These are phyloP conservation scores for Fistularia commersonii DNA, from an alignment of 2,797 vertebrate species.

Conservation along the genomic window DNA sequence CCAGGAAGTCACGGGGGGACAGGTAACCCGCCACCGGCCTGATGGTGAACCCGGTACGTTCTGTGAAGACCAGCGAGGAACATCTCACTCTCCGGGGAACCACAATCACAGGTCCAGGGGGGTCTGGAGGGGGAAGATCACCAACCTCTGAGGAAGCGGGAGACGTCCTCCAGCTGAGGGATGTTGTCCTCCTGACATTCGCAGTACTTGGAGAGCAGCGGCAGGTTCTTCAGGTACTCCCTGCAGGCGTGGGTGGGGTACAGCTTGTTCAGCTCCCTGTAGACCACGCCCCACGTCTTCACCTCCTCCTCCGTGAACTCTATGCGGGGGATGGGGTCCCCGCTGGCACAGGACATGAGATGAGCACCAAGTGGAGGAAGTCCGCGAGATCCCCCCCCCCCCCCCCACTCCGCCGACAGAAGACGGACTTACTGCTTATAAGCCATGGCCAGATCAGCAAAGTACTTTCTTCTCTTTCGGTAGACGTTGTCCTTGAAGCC, in stretches of 20 bases:
- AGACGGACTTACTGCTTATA: slow-evolving; percentile 95
- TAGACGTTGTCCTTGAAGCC: slow-evolving; percentile 98
- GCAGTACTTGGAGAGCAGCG: slow-evolving; percentile 89
- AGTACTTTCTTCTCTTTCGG: slow-evolving; percentile 89
- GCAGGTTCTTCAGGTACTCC: slow-evolving; percentile 95
- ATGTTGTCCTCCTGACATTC: slow-evolving; percentile 94
- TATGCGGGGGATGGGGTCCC: slow-evolving; percentile 88
- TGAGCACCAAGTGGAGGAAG: no score
- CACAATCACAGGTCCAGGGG: no score
- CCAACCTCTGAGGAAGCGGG: slow-evolving; percentile 94
- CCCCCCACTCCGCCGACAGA: no score
- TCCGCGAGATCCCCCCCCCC: no score
- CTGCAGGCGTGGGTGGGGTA: slow-evolving; percentile 95
- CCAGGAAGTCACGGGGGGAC: slow-evolving; percentile 94
- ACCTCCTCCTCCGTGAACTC: slow-evolving; percentile 97
- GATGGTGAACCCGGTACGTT: slow-evolving; percentile 92
- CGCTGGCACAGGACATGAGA: slow-evolving; percentile 71
- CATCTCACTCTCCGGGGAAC: no score
- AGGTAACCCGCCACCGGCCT: slow-evolving; percentile 95
- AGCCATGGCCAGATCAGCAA: slow-evolving; percentile 90
- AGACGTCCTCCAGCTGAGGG: slow-evolving; percentile 95
- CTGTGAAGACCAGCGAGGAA: slow-evolving; percentile 70
- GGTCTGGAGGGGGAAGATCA: no score
- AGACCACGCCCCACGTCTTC: slow-evolving; percentile 94
- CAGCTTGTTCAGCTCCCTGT: slow-evolving; percentile 90